Conservation (phyloP, 2,113 vertebrate species). For the Cyanoderma ruficeps region DNA sequence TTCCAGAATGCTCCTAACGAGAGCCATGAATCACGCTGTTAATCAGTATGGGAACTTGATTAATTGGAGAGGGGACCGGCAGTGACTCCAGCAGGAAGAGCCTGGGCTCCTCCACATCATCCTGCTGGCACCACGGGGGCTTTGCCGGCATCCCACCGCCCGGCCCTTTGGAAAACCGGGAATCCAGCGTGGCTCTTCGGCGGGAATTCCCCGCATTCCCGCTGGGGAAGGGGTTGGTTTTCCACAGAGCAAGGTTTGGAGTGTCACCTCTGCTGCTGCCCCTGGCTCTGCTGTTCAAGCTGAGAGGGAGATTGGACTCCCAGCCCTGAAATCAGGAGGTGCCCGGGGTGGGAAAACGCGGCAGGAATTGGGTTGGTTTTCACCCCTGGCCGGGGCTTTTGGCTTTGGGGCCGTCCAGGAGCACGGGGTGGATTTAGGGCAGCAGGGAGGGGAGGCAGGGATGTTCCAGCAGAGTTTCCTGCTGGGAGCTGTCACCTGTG, state of each 20-base stretch:
- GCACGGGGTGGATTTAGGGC: background rate
- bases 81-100: background rate
- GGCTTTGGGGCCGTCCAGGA: background rate
- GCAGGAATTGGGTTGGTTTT: background rate
- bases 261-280: background rate
- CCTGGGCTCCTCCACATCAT: background rate
- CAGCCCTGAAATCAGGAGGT: background rate
- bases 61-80: slow-evolving; percentile 53
- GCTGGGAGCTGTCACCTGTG: background rate
- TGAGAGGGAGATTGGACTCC: background rate
- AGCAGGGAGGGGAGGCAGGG: background rate
- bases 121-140: background rate
- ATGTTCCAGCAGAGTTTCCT: background rate
- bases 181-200: background rate
- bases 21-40: slow-evolving; percentile 60
- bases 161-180: background rate
- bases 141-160: background rate
- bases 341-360: background rate
- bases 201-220: background rate
- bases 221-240: no score
- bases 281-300: background rate
- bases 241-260: background rate
- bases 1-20: slow-evolving; percentile 25
- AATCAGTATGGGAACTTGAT: slow-evolving; percentile 60
- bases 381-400: background rate